phyloP scores from a whole-genome alignment of 2,113 vertebrate genomes.

The Boleophthalmus pectinirostris region DNA sequence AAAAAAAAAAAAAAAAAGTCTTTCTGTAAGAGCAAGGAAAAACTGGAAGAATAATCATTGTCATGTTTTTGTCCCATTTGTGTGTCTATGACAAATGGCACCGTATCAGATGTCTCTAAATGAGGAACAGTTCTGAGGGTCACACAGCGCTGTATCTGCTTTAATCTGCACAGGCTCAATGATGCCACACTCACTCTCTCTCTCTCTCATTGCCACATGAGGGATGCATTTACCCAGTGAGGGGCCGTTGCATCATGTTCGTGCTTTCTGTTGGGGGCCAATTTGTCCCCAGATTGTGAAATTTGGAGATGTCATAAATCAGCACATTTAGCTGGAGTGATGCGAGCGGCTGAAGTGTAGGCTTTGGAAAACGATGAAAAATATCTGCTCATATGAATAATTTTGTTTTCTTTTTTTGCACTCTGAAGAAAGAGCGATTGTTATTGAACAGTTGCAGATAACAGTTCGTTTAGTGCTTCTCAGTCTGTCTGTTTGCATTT shows the following conservation, averaged over 20 bases:
- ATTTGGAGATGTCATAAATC: conserved; percentile 71
- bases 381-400: conserved; percentile 40
- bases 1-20: too few relatives aligned
- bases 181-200: conserved; percentile 41
- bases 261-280: conserved; percentile 62
- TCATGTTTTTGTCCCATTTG: conserved; percentile 45
- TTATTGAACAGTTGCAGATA: conserved; percentile 50
- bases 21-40: not conserved
- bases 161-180: conserved; percentile 60
- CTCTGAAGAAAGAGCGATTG: conserved; percentile 31
- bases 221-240: conserved; percentile 65
- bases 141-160: conserved; percentile 58
- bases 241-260: conserved; percentile 52
- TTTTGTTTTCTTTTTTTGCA: conserved; percentile 42
- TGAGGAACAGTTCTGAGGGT: conserved; percentile 68
- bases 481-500: conserved; percentile 12
- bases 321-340: conserved; percentile 54
- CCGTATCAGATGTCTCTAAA: conserved; percentile 66
- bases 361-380: conserved; percentile 53
- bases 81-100: conserved; percentile 52
- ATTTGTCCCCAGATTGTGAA: conserved; percentile 75
- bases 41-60: conserved; percentile 24
- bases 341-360: conserved; percentile 55
- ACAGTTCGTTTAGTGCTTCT: conserved; percentile 21
- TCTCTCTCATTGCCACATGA: conserved; percentile 59